These are phyloP conservation scores for Leptodactylus fallax DNA, from an alignment of 2,797 vertebrate species.

Conservation along the genomic window DNA sequence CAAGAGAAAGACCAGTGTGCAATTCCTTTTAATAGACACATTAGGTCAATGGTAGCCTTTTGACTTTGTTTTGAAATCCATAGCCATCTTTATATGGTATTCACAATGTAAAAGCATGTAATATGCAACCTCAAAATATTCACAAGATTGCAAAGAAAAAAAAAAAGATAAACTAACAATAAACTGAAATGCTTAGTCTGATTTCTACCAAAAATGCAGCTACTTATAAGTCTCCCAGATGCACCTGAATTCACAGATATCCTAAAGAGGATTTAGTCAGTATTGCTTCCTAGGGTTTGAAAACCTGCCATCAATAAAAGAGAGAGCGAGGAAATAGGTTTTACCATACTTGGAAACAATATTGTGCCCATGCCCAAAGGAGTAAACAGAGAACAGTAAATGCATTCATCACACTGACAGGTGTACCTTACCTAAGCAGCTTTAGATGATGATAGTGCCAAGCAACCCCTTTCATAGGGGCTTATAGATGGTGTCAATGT, in stretches of 20 bases:
- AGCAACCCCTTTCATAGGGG: background rate
- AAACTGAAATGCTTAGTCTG: background rate
- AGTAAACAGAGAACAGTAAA: background rate
- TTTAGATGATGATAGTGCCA: background rate
- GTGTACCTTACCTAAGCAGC: background rate
- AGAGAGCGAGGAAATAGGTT: background rate
- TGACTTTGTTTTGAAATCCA: background rate
- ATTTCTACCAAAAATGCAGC: too few species aligned
- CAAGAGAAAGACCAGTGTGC: too few species aligned
- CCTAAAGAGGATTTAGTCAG: background rate
- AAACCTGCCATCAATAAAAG: background rate
- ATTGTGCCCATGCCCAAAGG: background rate
- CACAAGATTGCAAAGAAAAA: background rate
- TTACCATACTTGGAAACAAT: background rate
- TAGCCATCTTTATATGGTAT: background rate
- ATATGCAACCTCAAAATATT: background rate
- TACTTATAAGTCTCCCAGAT: background rate
- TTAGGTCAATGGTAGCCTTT: too few species aligned
- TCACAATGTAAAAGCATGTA: background rate
- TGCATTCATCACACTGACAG: constrained; percentile 14
- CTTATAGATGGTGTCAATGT: background rate
- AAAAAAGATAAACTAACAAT: background rate
- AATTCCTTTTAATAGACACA: too few species aligned
- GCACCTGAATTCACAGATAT: background rate
- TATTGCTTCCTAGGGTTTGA: background rate